Percentiles rank a stretch among this genome's conserved stretches.
phyloP scores from a whole-genome alignment of 2,113 vertebrate species.

The Neodon shergylaensis region DNA sequence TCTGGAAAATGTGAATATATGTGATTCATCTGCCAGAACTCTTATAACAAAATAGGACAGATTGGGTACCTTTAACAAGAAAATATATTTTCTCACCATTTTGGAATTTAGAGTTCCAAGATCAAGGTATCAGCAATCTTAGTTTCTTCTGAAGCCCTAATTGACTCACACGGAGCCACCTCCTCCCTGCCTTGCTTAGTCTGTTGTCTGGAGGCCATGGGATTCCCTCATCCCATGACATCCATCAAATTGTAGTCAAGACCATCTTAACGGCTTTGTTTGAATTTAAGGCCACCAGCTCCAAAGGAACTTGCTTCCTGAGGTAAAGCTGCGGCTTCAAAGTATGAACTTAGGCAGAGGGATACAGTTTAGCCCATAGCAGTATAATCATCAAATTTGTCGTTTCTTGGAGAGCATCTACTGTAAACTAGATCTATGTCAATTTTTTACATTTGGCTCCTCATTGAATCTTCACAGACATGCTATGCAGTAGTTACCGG shows the following conservation, averaged over 20 bases:
- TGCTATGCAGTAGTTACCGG: neutral
- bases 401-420: constrained; percentile 9
- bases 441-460: constrained; percentile 17
- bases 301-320: constrained; percentile 18
- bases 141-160: constrained; percentile 13
- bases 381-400: constrained; percentile 37
- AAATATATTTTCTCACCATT: neutral
- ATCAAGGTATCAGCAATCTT: neutral
- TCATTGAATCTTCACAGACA: constrained; percentile 42
- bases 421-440: neutral
- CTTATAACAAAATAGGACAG: neutral
- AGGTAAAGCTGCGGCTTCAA: neutral
- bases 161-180: neutral
- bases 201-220: neutral
- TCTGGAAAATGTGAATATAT: neutral
- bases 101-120: neutral
- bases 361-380: neutral
- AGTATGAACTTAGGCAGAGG: neutral
- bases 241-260: neutral
- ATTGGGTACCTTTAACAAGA: neutral
- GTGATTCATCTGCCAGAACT: neutral
- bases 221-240: neutral
- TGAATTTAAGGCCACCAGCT: neutral
- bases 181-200: neutral
- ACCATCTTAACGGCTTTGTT: neutral